A percentile compares a stretch with the other conserved stretches of the same genome.
Evolutionary conservation across 2,797 vertebrate genomes (phyloP).

Genomic region (Poeciliopsis presidionis): DNA sequence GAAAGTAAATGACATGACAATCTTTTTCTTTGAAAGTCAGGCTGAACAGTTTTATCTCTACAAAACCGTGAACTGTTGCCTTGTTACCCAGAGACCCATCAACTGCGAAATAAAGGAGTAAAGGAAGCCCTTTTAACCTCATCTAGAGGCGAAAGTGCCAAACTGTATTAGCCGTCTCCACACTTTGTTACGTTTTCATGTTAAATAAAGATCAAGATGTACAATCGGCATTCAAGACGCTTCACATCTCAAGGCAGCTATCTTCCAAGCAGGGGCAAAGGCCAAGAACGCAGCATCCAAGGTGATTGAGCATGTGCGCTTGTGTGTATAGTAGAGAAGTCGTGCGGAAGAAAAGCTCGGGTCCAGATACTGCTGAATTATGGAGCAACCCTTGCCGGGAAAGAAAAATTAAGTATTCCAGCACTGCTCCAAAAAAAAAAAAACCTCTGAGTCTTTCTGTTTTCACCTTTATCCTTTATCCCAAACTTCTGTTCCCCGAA

Average conservation of each 20-base stretch:
- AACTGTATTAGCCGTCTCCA: slow-evolving; percentile 32
- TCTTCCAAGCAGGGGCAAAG: slow-evolving; percentile 57
- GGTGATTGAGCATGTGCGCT: slow-evolving; percentile 17
- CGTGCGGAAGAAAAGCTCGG: slow-evolving; percentile 35
- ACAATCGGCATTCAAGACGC: slow-evolving; percentile 58
- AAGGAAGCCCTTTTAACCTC: slow-evolving; percentile 46
- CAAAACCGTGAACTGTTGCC: slow-evolving; percentile 30
- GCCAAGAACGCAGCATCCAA: slow-evolving; percentile 36
- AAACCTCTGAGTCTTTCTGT: slow-evolving; percentile 32
- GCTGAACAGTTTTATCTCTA: slow-evolving; percentile 24
- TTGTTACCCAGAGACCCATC: slow-evolving; percentile 30
- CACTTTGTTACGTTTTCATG: slow-evolving; percentile 35
- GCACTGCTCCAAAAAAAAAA: slow-evolving; percentile 30
- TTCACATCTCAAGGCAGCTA: slow-evolving; percentile 40
- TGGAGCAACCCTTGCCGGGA: slow-evolving; percentile 50
- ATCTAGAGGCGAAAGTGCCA: slow-evolving; percentile 34
- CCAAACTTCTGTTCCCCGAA: slow-evolving; percentile 38
- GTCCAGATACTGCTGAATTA: slow-evolving; percentile 62
- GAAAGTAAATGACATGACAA: background rate
- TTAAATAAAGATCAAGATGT: slow-evolving; percentile 36
- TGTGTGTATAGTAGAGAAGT: slow-evolving; percentile 23
- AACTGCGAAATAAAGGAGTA: slow-evolving; percentile 31
- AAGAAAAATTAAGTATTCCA: slow-evolving; percentile 52
- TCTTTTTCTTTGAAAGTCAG: slow-evolving; percentile 4
- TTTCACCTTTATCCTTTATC: slow-evolving; percentile 42